Base-by-base conservation (phyloP, 2,888 invertebrate species). In the Himalopsyche anomala region DNA sequence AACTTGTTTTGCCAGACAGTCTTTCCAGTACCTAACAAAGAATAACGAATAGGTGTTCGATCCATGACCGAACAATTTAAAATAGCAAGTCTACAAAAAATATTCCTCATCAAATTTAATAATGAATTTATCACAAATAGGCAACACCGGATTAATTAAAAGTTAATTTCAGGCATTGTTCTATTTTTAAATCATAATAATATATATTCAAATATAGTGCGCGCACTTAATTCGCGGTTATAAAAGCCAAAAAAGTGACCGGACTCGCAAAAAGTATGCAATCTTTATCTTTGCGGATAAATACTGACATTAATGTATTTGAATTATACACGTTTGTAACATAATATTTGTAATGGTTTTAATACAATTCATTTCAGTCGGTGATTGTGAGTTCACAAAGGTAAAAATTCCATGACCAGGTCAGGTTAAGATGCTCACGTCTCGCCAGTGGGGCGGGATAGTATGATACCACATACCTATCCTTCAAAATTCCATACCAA, bases 1-100 rank as follows among this genome's bases (percentile, higher is more conserved):
- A 74, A 74, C 74, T 74, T 74, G 74, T 74, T 74, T 74, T 74
- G 74, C 74, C 74, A 74, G 74, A 74, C 74, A 36, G 38, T 12
- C 74, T 36, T 12, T 74, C 11, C 74, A 74, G 74, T 36, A 74
- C 38, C 74, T 28, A 28, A 74, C 38, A 74, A 11, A 36, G 38
- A 38, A 38, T 15, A 36, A 36, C 38, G 74, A 74, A 74, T 36
- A 74, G 28, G 36, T 74, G 36, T 38, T 36, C 36, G 11, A 74
- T 74, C 12, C 19, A 74, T 36, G 74, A 38, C 15, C 38, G 38
- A 74, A 38, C 19, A 74, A 38, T 74, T 36, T 15, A 51, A 51
- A 51, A 36, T 74, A 38, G 15, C 38, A 11, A 74, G 74, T 38
- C 15, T 5, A 38, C 28, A 74, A 74, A 74, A 74, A 74, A 36